These are phyloP conservation scores for Zapus hudsonius DNA, from an alignment of 2,113 vertebrate genomes.

Conservation along the genomic window DNA sequence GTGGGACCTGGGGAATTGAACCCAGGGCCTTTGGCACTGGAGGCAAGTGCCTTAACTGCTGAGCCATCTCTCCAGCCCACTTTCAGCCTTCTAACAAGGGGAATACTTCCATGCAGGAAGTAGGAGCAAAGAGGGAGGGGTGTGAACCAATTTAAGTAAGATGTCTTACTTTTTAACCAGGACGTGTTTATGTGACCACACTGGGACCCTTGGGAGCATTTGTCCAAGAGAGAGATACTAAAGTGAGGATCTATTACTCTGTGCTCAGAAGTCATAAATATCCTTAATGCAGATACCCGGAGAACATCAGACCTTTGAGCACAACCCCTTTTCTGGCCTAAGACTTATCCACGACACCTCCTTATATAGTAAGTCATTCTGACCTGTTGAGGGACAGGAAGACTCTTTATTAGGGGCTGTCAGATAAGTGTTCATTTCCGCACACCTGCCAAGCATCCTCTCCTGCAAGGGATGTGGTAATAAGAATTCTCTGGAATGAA, in stretches of 20 bases:
- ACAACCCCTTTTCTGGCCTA: background rate
- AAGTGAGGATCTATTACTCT: background rate
- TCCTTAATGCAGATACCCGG: background rate
- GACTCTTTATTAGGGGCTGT: background rate
- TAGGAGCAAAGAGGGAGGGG: background rate
- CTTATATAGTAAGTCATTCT: background rate
- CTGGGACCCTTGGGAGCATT: background rate
- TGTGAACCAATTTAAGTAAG: background rate
- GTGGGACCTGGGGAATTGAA: too few species aligned
- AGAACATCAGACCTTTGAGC: slow-evolving; percentile 1
- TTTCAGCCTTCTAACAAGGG: too few species aligned
- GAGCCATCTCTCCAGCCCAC: too few species aligned
- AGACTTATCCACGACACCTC: background rate
- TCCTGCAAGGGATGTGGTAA: background rate
- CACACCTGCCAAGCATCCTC: background rate
- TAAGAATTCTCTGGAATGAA: background rate
- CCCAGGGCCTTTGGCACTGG: too few species aligned
- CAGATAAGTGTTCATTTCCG: background rate
- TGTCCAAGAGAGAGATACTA: background rate
- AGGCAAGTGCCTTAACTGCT: too few species aligned
- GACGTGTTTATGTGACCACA: background rate
- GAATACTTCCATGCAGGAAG: background rate
- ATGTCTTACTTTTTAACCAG: background rate
- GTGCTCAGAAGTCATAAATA: background rate
- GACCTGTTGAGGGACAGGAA: background rate